phyloP scores from a whole-genome alignment of 2,797 vertebrate species.

The Leptatherina wallacei region DNA sequence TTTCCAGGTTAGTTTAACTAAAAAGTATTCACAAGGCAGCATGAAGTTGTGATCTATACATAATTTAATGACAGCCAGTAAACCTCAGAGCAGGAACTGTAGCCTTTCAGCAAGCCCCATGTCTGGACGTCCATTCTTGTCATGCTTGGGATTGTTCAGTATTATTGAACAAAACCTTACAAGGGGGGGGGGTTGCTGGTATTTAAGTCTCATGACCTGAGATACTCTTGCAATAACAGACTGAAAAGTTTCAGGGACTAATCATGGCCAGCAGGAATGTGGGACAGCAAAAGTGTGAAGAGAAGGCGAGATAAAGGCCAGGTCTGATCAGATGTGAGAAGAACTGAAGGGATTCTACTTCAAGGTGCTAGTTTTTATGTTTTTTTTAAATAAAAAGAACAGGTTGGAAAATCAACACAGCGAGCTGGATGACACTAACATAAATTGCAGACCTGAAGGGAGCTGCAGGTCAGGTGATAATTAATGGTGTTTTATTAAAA shows the following conservation, averaged over 20 bases:
- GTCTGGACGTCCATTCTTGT: slow-evolving; percentile 63
- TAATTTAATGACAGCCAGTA: slow-evolving; percentile 15
- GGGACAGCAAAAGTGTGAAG: slow-evolving; percentile 34
- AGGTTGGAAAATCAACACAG: background rate
- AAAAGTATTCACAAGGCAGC: slow-evolving; percentile 24
- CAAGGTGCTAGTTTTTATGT: background rate
- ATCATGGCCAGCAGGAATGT: slow-evolving; percentile 53
- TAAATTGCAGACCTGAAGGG: background rate
- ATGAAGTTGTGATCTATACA: slow-evolving; percentile 14
- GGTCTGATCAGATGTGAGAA: background rate
- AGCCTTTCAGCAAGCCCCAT: slow-evolving; percentile 35
- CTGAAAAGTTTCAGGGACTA: slow-evolving; percentile 53
- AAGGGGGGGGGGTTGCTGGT: slow-evolving; percentile 46
- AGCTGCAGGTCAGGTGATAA: background rate
- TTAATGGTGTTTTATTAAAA: background rate
- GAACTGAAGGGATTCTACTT: slow-evolving; percentile 2
- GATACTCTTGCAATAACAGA: slow-evolving; percentile 70
- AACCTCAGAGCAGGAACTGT: slow-evolving; percentile 34
- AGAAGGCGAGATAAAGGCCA: slow-evolving; percentile 2
- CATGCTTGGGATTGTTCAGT: slow-evolving; percentile 60
- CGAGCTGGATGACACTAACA: background rate
- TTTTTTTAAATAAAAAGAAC: background rate
- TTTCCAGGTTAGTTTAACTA: slow-evolving; percentile 16
- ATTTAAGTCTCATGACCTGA: slow-evolving; percentile 75
- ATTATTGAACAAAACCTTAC: slow-evolving; percentile 56